Conservation (phyloP, 2,888 invertebrate genomes). For the Glyphotaelius pellucidus region DNA sequence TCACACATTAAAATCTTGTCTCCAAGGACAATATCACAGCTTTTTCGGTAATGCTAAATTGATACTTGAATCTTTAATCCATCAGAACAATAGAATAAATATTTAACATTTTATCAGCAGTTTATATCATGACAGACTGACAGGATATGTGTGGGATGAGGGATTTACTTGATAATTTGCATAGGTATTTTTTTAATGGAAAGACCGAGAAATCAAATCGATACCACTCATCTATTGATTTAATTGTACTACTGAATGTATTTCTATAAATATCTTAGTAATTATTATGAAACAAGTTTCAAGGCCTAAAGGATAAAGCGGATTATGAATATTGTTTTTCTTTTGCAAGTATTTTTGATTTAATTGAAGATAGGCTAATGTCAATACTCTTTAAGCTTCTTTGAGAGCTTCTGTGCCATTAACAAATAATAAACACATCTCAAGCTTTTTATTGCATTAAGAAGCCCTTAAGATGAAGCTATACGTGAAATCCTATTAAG, state of each 20-base stretch:
- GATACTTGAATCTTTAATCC: not conserved
- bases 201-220: not conserved
- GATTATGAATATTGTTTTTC: not conserved
- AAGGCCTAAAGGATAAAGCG: not conserved
- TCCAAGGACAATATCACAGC: not conserved
- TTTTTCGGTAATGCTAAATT: not conserved
- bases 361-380: not conserved
- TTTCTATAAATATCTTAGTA: not conserved
- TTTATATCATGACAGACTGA: not conserved
- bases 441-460: not conserved
- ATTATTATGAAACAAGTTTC: not conserved
- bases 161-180: not conserved
- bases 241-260: not conserved
- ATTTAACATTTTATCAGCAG: not conserved
- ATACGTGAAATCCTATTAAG: too few species aligned
- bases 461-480: too few species aligned
- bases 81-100: not conserved
- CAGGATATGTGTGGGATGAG: not conserved
- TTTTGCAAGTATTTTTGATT: not conserved
- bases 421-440: not conserved
- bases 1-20: constrained; percentile 1
- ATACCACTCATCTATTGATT: not conserved
- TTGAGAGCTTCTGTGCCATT: not conserved
- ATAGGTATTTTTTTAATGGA: not conserved
- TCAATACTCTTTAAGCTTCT: not conserved